phyloP scores from a whole-genome alignment of 2,888 invertebrate genomes.

The Pammene fasciana region DNA sequence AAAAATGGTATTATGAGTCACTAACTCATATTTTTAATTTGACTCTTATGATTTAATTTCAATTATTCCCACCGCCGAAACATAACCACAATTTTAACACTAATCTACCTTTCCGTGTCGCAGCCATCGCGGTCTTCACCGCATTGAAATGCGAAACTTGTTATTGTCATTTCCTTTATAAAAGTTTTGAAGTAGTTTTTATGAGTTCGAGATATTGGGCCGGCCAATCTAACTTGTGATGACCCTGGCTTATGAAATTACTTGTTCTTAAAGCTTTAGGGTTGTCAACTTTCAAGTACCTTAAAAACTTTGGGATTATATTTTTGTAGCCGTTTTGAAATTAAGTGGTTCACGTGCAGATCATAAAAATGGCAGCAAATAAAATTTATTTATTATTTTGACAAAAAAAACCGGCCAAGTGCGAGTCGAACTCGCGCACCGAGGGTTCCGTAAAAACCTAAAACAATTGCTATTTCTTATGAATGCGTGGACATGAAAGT shows the following conservation, averaged over 20 bases:
- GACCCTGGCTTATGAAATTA: conserved; percentile 26
- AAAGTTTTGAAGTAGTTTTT: conserved; percentile 39
- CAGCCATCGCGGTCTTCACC: conserved; percentile 5
- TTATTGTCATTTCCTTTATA: conserved; percentile 29
- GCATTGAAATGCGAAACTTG: conserved; percentile 40
- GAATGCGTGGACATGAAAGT: no score
- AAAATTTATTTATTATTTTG: no score
- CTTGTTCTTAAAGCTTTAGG: neutral
- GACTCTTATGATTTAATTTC: no score
- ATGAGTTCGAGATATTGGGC: conserved; percentile 36
- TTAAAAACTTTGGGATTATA: conserved; percentile 3
- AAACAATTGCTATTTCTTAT: no score
- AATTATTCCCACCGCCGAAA: no score
- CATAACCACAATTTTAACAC: neutral
- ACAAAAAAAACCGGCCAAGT: no score
- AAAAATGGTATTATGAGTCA: no score
- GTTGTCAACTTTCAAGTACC: conserved; percentile 14
- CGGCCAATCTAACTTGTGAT: conserved; percentile 33
- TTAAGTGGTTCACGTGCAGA: neutral
- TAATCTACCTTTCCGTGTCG: conserved; percentile 15
- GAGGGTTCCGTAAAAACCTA: no score
- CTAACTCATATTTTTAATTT: no score
- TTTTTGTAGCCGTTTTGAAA: conserved; percentile 11
- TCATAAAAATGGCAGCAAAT: no score
- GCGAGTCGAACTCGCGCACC: no score